A percentile compares a stretch with the other conserved stretches of the same genome.
Evolutionary conservation across 2,113 vertebrate genomes (phyloP).

Genomic region (Rhineura floridana): DNA sequence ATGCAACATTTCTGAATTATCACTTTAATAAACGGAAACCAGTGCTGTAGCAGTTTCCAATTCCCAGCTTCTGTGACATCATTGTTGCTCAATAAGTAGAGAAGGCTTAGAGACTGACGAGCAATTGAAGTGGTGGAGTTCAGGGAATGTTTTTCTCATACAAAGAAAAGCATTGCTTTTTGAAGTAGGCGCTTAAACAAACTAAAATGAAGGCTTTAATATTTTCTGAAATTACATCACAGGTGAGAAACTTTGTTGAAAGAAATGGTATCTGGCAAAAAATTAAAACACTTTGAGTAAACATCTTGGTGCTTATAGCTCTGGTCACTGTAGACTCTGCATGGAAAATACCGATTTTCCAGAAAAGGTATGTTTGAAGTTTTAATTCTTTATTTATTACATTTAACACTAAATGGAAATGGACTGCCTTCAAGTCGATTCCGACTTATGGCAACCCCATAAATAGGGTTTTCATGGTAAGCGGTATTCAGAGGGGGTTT

Average conservation of each 20-base stretch:
- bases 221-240: not conserved
- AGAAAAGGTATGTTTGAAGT: not conserved
- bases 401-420: too few relatives aligned
- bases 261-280: not conserved
- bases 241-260: not conserved
- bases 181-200: not conserved
- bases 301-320: slow-evolving; percentile 15
- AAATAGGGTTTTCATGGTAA: too few relatives aligned
- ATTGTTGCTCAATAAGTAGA: not conserved
- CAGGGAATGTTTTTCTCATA: not conserved
- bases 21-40: not conserved
- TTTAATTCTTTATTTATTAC: too few relatives aligned
- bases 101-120: not conserved
- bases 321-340: not conserved
- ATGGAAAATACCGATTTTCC: not conserved
- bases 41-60: not conserved
- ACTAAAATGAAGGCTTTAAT: not conserved
- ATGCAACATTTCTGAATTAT: not conserved
- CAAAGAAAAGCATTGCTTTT: not conserved
- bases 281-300: not conserved
- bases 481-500: too few relatives aligned
- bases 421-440: too few relatives aligned
- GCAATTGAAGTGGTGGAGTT: not conserved
- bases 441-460: too few relatives aligned
- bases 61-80: not conserved